phyloP scores from a whole-genome alignment of 2,797 vertebrate species.

The Odontamblyopus lacepedii region DNA sequence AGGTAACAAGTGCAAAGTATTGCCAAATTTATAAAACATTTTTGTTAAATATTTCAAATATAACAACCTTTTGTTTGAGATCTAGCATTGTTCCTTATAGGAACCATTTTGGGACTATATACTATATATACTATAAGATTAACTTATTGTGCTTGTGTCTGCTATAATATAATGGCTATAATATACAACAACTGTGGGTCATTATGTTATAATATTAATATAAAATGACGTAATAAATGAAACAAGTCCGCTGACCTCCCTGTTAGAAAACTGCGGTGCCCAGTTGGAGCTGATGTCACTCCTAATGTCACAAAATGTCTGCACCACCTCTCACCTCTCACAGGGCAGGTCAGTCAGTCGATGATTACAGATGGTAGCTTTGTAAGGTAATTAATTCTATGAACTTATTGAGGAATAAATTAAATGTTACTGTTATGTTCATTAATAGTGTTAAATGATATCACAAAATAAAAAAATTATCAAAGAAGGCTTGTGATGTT shows the following conservation, averaged over 20 bases:
- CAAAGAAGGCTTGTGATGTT: background rate
- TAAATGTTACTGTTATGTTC: background rate
- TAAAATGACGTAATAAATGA: too few species aligned
- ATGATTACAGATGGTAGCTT: too few species aligned
- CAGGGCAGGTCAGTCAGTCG: too few species aligned
- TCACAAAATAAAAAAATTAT: background rate
- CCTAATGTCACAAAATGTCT: too few species aligned
- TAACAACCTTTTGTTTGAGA: background rate
- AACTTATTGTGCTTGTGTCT: too few species aligned
- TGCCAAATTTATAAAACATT: background rate
- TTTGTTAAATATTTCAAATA: background rate
- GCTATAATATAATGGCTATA: too few species aligned
- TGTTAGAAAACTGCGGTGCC: too few species aligned
- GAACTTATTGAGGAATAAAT: background rate
- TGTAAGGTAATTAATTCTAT: background rate
- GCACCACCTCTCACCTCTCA: too few species aligned
- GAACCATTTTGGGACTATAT: background rate
- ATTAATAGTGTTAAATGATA: background rate
- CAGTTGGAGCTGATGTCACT: too few species aligned
- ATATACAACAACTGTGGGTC: too few species aligned
- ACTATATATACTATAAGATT: background rate
- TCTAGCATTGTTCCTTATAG: constrained; percentile 7
- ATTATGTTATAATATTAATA: too few species aligned
- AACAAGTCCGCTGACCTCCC: too few species aligned
- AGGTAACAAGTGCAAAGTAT: background rate